Conservation (phyloP, 1,140 invertebrate genomes). For the Chymomyza costata region DNA sequence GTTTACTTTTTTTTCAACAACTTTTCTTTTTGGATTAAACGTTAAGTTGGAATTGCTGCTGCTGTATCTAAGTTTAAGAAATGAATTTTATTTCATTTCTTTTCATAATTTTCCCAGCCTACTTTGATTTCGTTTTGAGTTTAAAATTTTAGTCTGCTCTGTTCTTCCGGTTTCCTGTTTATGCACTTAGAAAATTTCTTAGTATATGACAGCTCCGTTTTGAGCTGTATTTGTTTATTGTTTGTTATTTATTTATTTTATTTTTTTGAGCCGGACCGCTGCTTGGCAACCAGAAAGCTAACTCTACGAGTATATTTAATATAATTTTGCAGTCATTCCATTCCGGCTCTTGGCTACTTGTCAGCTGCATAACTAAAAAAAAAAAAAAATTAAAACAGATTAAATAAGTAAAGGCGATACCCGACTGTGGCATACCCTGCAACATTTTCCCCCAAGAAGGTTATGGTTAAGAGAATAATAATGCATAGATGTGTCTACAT, state of each 20-base stretch:
- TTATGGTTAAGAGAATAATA: too few species aligned
- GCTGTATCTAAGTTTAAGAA: too few species aligned
- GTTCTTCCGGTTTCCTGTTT: constrained; percentile 1
- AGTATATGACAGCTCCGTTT: neutral
- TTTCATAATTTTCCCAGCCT: constrained; percentile 23
- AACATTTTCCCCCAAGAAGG: too few species aligned
- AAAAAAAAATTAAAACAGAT: too few species aligned
- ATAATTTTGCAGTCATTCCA: constrained; percentile 36
- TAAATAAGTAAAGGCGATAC: too few species aligned
- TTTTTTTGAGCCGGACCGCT: constrained; percentile 26
- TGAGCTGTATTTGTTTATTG: constrained; percentile 19
- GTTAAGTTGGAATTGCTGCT: too few species aligned
- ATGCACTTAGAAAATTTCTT: too few species aligned
- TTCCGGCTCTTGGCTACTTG: constrained; percentile 39
- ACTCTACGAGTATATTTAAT: constrained; percentile 29
- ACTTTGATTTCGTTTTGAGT: constrained; percentile 39
- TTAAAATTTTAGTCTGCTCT: constrained; percentile 22
- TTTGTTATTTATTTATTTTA: constrained; percentile 25
- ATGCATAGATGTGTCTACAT: too few species aligned
- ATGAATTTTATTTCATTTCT: constrained; percentile 50
- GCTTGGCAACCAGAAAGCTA: constrained; percentile 38
- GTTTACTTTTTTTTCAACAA: too few species aligned
- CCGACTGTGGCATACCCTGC: too few species aligned
- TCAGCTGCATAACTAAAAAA: constrained; percentile 49
- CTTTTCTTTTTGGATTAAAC: too few species aligned